Conservation (phyloP, 1,140 invertebrate genomes). For the Trachymyrmex septentrionalis region DNA sequence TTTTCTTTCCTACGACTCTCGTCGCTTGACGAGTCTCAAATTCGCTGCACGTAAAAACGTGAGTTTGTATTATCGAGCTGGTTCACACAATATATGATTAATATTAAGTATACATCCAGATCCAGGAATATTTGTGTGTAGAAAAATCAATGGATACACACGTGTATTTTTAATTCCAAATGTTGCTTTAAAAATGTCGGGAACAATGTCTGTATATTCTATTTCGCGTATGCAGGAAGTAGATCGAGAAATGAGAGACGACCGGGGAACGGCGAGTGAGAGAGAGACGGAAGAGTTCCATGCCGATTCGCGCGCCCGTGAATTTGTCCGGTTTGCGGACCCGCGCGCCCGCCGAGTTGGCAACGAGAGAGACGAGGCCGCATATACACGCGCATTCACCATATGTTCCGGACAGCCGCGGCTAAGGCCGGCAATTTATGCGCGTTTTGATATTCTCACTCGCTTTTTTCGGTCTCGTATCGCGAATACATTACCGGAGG, state of each 20-base stretch:
- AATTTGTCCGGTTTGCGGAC: slow-evolving; percentile 51
- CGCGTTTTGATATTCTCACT: slow-evolving; percentile 79
- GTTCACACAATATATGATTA: not conserved
- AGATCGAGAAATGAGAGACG: slow-evolving; percentile 5
- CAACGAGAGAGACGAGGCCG: slow-evolving; percentile 59
- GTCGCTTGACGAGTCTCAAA: slow-evolving; percentile 39
- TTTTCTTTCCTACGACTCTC: slow-evolving; percentile 37
- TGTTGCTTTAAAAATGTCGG: not conserved
- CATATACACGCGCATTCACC: slow-evolving; percentile 73
- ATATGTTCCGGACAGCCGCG: slow-evolving; percentile 68
- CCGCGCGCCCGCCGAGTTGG: slow-evolving; percentile 57
- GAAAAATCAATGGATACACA: not conserved
- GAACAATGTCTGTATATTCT: not conserved
- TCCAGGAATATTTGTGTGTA: not conserved
- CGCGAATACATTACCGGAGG: slow-evolving; percentile 76
- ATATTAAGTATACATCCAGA: not conserved
- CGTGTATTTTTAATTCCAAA: not conserved
- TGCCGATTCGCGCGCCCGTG: slow-evolving; percentile 58
- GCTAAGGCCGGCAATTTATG: slow-evolving; percentile 78
- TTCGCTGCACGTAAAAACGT: not conserved
- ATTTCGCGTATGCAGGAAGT: not conserved
- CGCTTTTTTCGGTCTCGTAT: slow-evolving; percentile 67
- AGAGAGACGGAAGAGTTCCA: slow-evolving; percentile 17
- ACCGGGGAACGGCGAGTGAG: not conserved
- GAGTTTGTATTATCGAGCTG: not conserved